Percentiles rank a stretch among this genome's conserved stretches.
Evolutionary conservation across 1,140 invertebrate species (phyloP).

Genomic region (Drosophila prosaltans): DNA sequence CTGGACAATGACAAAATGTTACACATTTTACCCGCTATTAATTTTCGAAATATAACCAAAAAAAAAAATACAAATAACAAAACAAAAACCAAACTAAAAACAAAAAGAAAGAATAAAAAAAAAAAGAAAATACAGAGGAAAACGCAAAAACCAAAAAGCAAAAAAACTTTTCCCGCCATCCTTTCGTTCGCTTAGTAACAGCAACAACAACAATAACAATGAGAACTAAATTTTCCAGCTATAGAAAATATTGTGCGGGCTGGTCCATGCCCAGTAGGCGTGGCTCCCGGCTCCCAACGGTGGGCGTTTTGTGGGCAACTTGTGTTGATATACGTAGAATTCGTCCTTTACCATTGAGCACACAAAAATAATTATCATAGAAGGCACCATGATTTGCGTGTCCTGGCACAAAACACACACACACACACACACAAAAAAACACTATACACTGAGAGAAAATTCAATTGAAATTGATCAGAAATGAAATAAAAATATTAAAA

Average conservation of each 20-base stretch:
- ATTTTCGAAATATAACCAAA: constrained; percentile 66
- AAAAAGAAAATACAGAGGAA: constrained; percentile 28
- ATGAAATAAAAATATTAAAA: no score
- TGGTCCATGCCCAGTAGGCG: constrained; percentile 12
- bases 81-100: constrained; percentile 9
- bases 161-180: constrained; percentile 3
- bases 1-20: constrained; percentile 68
- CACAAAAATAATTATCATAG: constrained; percentile 74
- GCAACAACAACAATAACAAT: constrained; percentile 24
- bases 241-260: constrained; percentile 53
- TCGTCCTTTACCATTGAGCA: constrained; percentile 36
- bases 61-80: constrained; percentile 19
- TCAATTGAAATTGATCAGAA: neutral
- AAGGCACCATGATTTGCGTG: constrained; percentile 49
- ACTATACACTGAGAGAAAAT: constrained; percentile 3
- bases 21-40: constrained; percentile 73
- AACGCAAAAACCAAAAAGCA: constrained; percentile 1
- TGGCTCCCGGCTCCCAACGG: neutral
- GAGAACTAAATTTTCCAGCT: constrained; percentile 37
- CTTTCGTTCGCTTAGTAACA: neutral
- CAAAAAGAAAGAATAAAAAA: constrained; percentile 26
- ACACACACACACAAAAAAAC: neutral
- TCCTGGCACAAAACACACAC: constrained; percentile 17
- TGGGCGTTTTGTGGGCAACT: neutral
- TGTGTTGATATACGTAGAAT: neutral